phyloP scores from a whole-genome alignment of 2,113 vertebrate species.

The Alexandromys fortis region DNA sequence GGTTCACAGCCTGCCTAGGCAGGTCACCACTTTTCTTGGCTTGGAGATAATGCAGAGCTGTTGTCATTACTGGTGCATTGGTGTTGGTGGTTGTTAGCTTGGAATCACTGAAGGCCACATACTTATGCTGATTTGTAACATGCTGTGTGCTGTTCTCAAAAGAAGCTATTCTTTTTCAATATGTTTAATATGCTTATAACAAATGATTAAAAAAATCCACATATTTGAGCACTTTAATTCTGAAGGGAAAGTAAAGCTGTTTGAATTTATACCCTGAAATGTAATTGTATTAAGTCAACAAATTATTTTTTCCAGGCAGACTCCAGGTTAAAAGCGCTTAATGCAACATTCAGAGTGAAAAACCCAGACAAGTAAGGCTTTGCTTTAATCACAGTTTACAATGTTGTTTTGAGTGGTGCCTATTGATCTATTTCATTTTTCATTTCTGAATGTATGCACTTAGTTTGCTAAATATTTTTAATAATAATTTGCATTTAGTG shows the following conservation, averaged over 20 bases:
- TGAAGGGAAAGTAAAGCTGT: slow-evolving; percentile 80
- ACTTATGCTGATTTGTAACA: slow-evolving; percentile 38
- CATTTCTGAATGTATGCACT: slow-evolving; percentile 82
- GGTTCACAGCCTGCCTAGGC: slow-evolving; percentile 68
- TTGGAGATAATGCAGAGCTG: slow-evolving; percentile 63
- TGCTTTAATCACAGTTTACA: slow-evolving; percentile 79
- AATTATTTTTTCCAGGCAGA: slow-evolving; percentile 92
- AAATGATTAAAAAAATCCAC: slow-evolving; percentile 58
- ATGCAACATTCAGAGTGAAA: slow-evolving; percentile 98
- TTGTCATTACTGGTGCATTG: background rate
- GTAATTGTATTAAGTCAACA: slow-evolving; percentile 86
- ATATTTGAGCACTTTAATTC: slow-evolving; percentile 68
- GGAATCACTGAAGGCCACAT: slow-evolving; percentile 10
- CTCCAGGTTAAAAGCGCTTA: slow-evolving; percentile 96
- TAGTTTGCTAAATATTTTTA: slow-evolving; percentile 73
- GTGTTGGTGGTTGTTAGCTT: slow-evolving; percentile 43
- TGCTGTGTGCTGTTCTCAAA: slow-evolving; percentile 55
- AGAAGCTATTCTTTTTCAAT: slow-evolving; percentile 23
- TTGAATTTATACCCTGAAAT: slow-evolving; percentile 82
- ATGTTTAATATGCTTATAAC: slow-evolving; percentile 61
- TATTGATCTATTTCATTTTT: slow-evolving; percentile 78
- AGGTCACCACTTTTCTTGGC: slow-evolving; percentile 27
- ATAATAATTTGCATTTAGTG: slow-evolving; percentile 61
- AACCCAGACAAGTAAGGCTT: slow-evolving; percentile 96
- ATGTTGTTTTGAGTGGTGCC: slow-evolving; percentile 79